These are phyloP conservation scores for Streptopelia turtur DNA, from an alignment of 2,797 vertebrate species.

Conservation along the genomic window DNA sequence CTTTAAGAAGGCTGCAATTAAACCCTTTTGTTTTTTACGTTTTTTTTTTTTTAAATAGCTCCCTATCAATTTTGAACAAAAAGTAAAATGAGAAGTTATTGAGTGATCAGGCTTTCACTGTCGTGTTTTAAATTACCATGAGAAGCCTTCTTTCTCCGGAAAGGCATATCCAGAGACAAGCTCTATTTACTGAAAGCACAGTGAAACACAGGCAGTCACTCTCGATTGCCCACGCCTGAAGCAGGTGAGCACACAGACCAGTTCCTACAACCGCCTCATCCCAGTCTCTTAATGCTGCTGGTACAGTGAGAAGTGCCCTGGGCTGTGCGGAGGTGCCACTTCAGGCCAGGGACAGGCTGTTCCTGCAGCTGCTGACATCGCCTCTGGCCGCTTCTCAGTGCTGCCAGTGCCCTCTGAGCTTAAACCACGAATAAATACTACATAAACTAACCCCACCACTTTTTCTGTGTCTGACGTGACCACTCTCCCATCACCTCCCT, in stretches of 20 bases:
- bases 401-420: background rate
- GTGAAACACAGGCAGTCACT: background rate
- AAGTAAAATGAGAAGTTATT: background rate
- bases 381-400: background rate
- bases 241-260: background rate
- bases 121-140: background rate
- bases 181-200: background rate
- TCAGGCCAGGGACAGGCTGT: background rate
- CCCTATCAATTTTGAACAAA: background rate
- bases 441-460: background rate
- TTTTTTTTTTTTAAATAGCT: background rate
- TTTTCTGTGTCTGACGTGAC: background rate
- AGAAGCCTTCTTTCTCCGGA: background rate
- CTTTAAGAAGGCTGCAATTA: background rate
- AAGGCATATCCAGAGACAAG: background rate
- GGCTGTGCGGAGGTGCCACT: background rate
- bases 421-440: background rate
- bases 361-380: background rate
- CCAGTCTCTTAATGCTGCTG: background rate
- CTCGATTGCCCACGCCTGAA: background rate
- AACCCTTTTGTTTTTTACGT: background rate
- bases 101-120: background rate
- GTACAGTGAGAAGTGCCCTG: accelerated
- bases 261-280: accelerated
- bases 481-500: background rate